Conservation (phyloP, 2,888 invertebrate genomes). For the Penaeus monodon region DNA sequence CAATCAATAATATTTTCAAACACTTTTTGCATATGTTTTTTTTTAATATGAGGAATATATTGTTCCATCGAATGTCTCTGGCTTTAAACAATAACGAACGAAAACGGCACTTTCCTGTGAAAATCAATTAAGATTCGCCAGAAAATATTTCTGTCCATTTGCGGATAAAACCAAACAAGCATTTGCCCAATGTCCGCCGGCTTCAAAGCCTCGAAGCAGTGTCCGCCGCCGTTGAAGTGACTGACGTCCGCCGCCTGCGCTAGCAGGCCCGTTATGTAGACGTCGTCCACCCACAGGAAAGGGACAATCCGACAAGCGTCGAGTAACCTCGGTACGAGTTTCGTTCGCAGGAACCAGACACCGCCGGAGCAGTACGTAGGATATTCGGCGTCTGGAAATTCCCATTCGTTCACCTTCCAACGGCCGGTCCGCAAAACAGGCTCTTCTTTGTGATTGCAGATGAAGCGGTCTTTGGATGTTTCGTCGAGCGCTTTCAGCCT, state of each 20-base stretch:
- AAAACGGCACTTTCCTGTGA: no score
- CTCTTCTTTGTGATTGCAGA: slow-evolving; percentile 43
- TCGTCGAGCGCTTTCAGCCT: slow-evolving; percentile 23
- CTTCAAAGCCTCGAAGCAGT: no score
- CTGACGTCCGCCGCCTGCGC: slow-evolving; percentile 35
- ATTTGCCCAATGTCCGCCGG: no score
- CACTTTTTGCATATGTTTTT: no score
- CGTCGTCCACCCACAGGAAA: slow-evolving; percentile 74
- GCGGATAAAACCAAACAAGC: no score
- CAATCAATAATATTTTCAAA: no score
- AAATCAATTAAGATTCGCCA: no score
- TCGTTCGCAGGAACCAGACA: slow-evolving; percentile 67
- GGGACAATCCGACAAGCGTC: slow-evolving; percentile 68
- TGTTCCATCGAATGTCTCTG: no score
- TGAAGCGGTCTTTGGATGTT: not conserved
- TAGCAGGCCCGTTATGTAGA: slow-evolving; percentile 71
- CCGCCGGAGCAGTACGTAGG: slow-evolving; percentile 68
- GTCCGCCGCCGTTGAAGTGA: not conserved
- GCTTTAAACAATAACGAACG: no score
- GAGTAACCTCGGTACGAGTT: slow-evolving; percentile 67
- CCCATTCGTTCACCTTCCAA: slow-evolving; percentile 67
- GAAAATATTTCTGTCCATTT: no score
- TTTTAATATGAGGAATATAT: no score
- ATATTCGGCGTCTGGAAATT: slow-evolving; percentile 67
- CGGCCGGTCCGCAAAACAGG: slow-evolving; percentile 67